Evolutionary conservation across 1,140 invertebrate genomes (phyloP).

Genomic region (Brachionus manjavacas): DNA sequence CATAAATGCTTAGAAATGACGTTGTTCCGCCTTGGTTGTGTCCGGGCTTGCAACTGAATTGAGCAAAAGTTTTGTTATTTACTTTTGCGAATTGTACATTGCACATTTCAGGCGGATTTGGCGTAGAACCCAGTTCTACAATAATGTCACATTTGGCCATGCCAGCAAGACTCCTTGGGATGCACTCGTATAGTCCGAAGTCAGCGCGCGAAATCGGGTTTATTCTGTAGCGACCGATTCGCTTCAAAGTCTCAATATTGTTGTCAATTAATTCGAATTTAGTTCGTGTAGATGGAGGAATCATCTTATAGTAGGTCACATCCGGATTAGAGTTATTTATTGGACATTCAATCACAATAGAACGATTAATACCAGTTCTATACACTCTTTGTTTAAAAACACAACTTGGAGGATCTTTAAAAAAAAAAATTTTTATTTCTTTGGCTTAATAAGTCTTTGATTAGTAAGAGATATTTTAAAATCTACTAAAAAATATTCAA

Average conservation of each 20-base stretch:
- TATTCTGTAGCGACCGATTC: conserved; percentile 16
- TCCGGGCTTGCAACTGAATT: conserved; percentile 38
- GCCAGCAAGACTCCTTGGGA: conserved; percentile 30
- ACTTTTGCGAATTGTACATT: conserved; percentile 29
- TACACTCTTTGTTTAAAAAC: conserved; percentile 20
- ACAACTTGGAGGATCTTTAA: conserved; percentile 20
- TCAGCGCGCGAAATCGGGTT: conserved; percentile 5
- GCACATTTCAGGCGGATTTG: conserved; percentile 36
- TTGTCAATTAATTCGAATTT: conserved; percentile 36
- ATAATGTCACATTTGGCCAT: conserved; percentile 39
- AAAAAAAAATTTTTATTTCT: not conserved
- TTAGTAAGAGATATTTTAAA: not conserved
- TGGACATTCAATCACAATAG: conserved; percentile 36
- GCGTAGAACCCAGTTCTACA: conserved; percentile 14
- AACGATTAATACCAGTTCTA: conserved; percentile 19
- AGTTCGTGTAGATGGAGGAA: not conserved
- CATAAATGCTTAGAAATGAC: conserved; percentile 31
- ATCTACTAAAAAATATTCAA: no score
- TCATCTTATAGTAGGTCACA: conserved; percentile 41
- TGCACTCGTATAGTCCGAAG: conserved; percentile 35
- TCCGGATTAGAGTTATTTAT: conserved; percentile 36
- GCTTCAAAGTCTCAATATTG: not conserved
- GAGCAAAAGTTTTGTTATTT: conserved; percentile 35
- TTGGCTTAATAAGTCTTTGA: not conserved
- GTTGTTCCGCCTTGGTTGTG: conserved; percentile 27